Base-by-base conservation (phyloP, 2,888 invertebrate species). In the Epinotia bilunana region DNA sequence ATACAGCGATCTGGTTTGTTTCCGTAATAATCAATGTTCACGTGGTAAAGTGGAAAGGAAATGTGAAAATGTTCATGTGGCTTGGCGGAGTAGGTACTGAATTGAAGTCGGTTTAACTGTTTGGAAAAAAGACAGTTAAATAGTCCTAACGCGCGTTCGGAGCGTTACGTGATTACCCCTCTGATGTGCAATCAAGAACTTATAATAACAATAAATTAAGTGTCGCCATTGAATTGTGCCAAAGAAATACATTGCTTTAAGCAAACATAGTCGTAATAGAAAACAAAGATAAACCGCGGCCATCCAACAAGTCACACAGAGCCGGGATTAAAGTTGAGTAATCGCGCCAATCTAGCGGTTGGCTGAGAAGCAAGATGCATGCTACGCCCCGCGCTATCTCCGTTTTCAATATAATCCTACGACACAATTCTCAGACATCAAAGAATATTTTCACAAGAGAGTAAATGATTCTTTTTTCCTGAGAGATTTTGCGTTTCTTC, bases 241-340 rank as follows among this genome's bases (percentile, higher is more conserved):
- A 64, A 23, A 64, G 23, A 23, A 20, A 46, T 16, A n/a, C 61
- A 62, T 39, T n/a, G 39, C 58, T 58, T 43, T 58, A 46, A 20
- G 11, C 1, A 39, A 58, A 68, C 20, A 58, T 43, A 46, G 23
- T 69, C 46, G 68, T 46, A 43, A 58, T 46, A 60, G 80, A 84
- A 85, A 85, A 85, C 83, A 88, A 87, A 87, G 87, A 88, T 80
- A 77, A 71, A 77, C 76, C 73, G 72, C 80, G 77, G 77, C 76
- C 77, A 82, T 80, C 81, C 78, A 74, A 63, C 63, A 58, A 65
- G 77, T 61, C 79, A 79, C 86, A 84, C 79, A 78, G 80, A 83
- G 81, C 80, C 65, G 49, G 84, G 82, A 83, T 86, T 85, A 83
- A 83, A 82, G 79, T 83, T 84, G 86, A 86, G 83, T 87, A 87